Evolutionary conservation across 2,888 invertebrate species (phyloP).

Genomic region (Ornithoptera alexandrae): DNA sequence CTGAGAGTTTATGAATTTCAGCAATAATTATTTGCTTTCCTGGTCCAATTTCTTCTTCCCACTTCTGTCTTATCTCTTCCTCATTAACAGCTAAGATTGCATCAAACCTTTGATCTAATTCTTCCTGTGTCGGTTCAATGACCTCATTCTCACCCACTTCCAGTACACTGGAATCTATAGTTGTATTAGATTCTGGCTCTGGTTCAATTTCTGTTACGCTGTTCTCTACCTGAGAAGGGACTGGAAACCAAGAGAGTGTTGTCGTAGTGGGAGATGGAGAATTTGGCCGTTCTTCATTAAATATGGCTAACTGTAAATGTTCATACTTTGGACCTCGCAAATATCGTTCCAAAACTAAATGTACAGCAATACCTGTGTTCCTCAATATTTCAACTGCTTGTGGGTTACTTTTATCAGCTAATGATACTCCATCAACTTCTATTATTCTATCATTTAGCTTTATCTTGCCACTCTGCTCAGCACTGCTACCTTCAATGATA

Average conservation of each 20-base stretch:
- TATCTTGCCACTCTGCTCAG: constrained; percentile 94
- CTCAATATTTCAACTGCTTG: constrained; percentile 97
- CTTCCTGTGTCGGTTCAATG: constrained; percentile 75
- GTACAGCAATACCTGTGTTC: constrained; percentile 94
- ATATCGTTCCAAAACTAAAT: constrained; percentile 94
- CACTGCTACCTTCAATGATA: constrained; percentile 97
- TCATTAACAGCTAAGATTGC: constrained; percentile 77
- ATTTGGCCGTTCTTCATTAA: constrained; percentile 78
- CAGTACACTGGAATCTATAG: constrained; percentile 87
- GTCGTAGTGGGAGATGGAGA: constrained; percentile 89
- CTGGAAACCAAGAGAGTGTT: constrained; percentile 91
- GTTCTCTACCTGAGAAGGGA: constrained; percentile 83
- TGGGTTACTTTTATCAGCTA: constrained; percentile 96
- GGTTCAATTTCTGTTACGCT: constrained; percentile 84
- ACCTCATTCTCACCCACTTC: constrained; percentile 76
- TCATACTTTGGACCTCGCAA: constrained; percentile 95
- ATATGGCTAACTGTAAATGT: constrained; percentile 92
- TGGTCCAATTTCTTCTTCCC: constrained; percentile 89
- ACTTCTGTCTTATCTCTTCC: constrained; percentile 87
- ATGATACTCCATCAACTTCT: constrained; percentile 93
- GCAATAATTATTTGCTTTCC: constrained; percentile 94
- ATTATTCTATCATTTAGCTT: constrained; percentile 98
- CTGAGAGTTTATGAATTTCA: constrained; percentile 94
- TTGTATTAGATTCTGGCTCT: constrained; percentile 89
- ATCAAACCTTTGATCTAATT: constrained; percentile 71